Evolutionary conservation across 2,797 vertebrate species (phyloP).

Genomic region (Gymnothorax reevesii): DNA sequence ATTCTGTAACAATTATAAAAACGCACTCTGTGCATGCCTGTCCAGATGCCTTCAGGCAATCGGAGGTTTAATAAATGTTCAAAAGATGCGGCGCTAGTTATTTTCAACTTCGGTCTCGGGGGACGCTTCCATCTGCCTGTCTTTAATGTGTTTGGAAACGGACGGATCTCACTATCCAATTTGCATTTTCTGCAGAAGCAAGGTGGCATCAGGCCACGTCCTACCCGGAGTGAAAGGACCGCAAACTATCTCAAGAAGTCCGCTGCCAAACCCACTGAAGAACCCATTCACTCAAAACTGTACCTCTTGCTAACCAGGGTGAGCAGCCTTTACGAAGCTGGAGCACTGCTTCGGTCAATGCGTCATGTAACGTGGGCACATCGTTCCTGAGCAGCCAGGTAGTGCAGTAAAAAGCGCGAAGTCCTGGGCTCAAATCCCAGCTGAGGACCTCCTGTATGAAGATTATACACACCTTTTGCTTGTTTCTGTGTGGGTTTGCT

Average conservation of each 20-base stretch:
- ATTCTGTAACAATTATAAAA: constrained; percentile 41
- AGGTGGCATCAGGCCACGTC: constrained; percentile 19
- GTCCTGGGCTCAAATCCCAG: too few species aligned
- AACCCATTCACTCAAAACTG: background rate
- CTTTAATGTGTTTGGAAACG: constrained; percentile 30
- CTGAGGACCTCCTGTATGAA: too few species aligned
- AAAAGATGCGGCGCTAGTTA: constrained; percentile 31
- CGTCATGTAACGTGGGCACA: too few species aligned
- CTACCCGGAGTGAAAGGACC: background rate
- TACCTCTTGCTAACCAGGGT: background rate
- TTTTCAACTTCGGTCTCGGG: constrained; percentile 18
- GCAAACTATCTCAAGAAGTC: background rate
- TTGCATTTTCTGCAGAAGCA: constrained; percentile 32
- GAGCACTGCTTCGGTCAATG: background rate
- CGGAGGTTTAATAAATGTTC: constrained; percentile 35
- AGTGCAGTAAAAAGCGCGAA: too few species aligned
- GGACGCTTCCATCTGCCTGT: constrained; percentile 35
- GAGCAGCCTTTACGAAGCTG: background rate
- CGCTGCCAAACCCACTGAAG: background rate
- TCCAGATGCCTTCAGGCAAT: constrained; percentile 31
- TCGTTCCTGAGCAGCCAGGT: too few species aligned
- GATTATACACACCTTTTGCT: too few species aligned
- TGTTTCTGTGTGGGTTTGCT: too few species aligned
- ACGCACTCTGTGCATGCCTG: constrained; percentile 35
- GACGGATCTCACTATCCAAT: constrained; percentile 27